Evolutionary conservation across 2,888 invertebrate species (phyloP), one percentile per base, ranked within the genome.

Genomic region (Caenorhabditis zanzibari): DNA sequence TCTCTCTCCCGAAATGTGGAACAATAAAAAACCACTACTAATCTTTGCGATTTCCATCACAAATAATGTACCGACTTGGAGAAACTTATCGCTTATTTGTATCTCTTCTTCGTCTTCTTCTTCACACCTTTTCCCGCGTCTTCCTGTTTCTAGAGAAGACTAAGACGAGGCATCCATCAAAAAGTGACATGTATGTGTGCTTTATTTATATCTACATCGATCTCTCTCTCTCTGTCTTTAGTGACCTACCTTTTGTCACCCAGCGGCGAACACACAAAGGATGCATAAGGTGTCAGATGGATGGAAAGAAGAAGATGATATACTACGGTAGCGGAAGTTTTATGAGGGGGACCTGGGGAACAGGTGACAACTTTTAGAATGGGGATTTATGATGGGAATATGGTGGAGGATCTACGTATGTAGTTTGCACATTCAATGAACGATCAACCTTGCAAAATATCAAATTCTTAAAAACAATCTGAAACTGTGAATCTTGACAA

Each of bases 211-310:
- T 54, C 54, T 61, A n/a, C 6, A 3, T 22, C 38, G 38, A 41
- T 61, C 38, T 38, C 24, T n/a, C 63, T 38, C 38, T 38, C 41
- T n/a, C 63, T 38, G 9, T 38, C 41, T 66, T 66, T 35, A 66
- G 66, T 66, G 66, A 66, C 66, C 66, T 66, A 66, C 66, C 66
- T 66, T 32, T 47, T 52, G 19, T 10, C 47, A 35, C 38, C 9
- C 26, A 10, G 66, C 66, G 66, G 66, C 66, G 32, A 64, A 32
- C 7, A 32, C 32, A 35, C 49, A 66, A 66, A 52, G 52, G 19
- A 49, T 66, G 12, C 47, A 64, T 64, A 64, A 32, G 64, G 64
- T 64, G 64, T 49, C 66, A 63, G 66, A 1, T 35, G 19, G 16
- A 52, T 5, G 35, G 41, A 24, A 6, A 22, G 12, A 19, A 6